A percentile compares a stretch with the other conserved stretches of the same genome.
Conservation (phyloP, 2,888 invertebrate species). For the Steinernema hermaphroditum region DNA sequence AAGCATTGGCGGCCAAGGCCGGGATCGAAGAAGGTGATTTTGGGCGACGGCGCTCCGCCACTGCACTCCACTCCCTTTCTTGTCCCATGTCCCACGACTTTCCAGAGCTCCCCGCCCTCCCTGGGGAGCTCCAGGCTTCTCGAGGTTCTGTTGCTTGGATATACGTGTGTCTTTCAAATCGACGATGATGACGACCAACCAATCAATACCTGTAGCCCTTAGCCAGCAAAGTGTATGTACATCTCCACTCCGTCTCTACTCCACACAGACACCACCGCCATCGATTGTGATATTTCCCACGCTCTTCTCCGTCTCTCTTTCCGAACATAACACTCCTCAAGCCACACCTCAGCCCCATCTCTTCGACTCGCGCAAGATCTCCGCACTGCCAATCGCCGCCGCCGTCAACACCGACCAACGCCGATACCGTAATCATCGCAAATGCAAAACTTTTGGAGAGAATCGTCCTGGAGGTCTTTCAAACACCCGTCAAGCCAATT, state of each 20-base stretch:
- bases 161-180: constrained; percentile 24
- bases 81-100: too few relatives aligned
- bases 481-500: neutral
- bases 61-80: neutral
- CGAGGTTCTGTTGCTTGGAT: constrained; percentile 26
- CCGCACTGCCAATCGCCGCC: constrained; percentile 8
- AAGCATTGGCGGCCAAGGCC: constrained; percentile 13
- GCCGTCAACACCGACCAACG: neutral
- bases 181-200: too few relatives aligned
- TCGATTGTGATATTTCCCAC: constrained; percentile 1
- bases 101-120: too few relatives aligned
- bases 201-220: too few relatives aligned
- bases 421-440: too few relatives aligned
- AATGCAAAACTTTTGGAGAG: neutral
- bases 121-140: neutral
- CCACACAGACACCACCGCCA: constrained; percentile 3
- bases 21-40: neutral
- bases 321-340: constrained; percentile 9
- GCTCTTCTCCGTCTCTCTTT: constrained; percentile 11
- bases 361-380: constrained; percentile 23
- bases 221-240: too few relatives aligned
- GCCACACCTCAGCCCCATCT: constrained; percentile 4
- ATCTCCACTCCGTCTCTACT: too few relatives aligned
- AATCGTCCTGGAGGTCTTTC: constrained; percentile 22
- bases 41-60: neutral